Evolutionary conservation across 1,140 invertebrate species (phyloP).

Genomic region (Atta texana): DNA sequence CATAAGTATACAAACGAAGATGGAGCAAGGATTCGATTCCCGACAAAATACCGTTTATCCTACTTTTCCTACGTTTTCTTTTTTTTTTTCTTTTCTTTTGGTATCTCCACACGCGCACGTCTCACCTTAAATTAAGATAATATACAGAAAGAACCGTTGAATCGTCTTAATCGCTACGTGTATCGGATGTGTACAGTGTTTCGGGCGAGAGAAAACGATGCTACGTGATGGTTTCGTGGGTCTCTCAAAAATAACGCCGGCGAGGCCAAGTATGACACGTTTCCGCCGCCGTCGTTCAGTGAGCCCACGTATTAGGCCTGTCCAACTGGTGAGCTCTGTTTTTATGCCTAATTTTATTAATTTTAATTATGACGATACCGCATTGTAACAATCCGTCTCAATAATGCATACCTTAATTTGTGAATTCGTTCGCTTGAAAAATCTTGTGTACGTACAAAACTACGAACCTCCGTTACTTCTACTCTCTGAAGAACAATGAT

Average conservation of each 20-base stretch:
- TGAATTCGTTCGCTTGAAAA: background rate
- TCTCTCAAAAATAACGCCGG: constrained; percentile 15
- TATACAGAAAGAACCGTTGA: constrained; percentile 61
- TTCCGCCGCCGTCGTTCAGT: constrained; percentile 30
- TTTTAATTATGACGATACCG: background rate
- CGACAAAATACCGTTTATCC: constrained; percentile 43
- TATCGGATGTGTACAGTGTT: constrained; percentile 64
- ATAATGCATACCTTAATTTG: background rate
- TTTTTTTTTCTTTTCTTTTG: background rate
- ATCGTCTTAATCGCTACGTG: constrained; percentile 52
- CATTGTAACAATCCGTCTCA: background rate
- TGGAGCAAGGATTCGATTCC: constrained; percentile 47
- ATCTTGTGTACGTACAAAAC: background rate
- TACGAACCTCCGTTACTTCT: background rate
- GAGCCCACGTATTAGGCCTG: constrained; percentile 32
- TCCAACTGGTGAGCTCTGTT: constrained; percentile 15
- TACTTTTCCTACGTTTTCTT: constrained; percentile 35
- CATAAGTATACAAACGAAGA: constrained; percentile 49
- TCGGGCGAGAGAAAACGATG: constrained; percentile 43
- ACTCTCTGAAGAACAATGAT: background rate
- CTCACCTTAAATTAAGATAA: constrained; percentile 58
- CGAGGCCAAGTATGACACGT: constrained; percentile 9
- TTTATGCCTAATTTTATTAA: background rate
- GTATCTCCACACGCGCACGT: background rate
- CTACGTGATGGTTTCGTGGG: constrained; percentile 43